Evolutionary conservation across 1,140 invertebrate genomes (phyloP), one percentile per base, ranked within the genome.

Genomic region (Apis florea): DNA sequence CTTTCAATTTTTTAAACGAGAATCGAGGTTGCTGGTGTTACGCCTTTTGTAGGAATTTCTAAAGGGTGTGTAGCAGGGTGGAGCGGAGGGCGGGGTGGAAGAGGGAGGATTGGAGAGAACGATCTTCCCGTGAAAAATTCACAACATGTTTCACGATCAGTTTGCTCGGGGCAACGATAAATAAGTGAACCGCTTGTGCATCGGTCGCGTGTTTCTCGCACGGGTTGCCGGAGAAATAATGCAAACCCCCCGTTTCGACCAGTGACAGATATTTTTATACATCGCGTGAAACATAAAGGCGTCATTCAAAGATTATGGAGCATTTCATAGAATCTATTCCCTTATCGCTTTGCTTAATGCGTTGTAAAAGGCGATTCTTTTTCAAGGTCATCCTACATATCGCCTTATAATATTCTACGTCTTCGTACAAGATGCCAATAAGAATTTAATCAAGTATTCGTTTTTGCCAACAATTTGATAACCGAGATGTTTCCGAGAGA

Each of bases 121-220:
- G 64, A 63, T 80, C 49, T 47, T 9, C 49, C 53, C 69, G 76
- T 87, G 72, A 88, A 88, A 82, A 67, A 87, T 88, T 88, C 85
- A 85, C 58, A 74, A 54, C 82, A 78, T 70, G 82, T 84, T 74
- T 75, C 82, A 72, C 84, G 81, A 89, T 88, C 84, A 70, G 80
- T 83, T 79, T 79, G 78, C 69, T 82, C 63, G 56, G 68, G 70
- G 59, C 73, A 21, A 79, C 82, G 67, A 61, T 84, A 78, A 89
- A 89, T 85, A 86, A 88, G 58, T 86, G 77, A 88, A 64, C 68
- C 59, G 40, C 31, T 78, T 77, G 76, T 72, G 64, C 64, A 75
- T 83, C 82, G 80, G 77, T 78, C 75, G 79, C 74, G 74, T 82
- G 69, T 66, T 82, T 56, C 85, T 85, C 82, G 67, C 73, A 58